Percentiles rank a stretch among this genome's conserved stretches.
Evolutionary conservation across 2,888 invertebrate species (phyloP).

Genomic region (Euzophera pinguis): DNA sequence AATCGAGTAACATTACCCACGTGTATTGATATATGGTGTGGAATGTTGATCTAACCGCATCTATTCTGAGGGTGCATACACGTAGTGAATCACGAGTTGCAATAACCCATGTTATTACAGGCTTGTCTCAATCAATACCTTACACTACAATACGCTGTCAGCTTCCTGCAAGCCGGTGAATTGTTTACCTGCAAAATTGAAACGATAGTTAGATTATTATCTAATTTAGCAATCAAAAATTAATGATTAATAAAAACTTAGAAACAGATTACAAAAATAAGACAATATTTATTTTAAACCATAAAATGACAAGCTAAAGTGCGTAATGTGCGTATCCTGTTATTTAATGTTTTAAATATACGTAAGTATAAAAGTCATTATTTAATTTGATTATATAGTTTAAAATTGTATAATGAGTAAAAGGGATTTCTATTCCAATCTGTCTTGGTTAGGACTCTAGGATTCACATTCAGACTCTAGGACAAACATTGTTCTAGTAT

Average conservation of each 20-base stretch:
- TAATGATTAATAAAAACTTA: not conserved
- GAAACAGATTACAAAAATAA: too few species aligned
- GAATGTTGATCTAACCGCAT: constrained; percentile 20
- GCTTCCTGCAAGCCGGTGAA: constrained; percentile 9
- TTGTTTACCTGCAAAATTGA: constrained; percentile 11
- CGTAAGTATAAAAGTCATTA: too few species aligned
- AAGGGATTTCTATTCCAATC: too few species aligned
- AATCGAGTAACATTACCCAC: not conserved
- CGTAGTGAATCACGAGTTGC: constrained; percentile 21
- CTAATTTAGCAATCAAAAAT: not conserved
- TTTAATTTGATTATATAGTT: too few species aligned
- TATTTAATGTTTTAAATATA: too few species aligned
- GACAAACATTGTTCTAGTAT: too few species aligned
- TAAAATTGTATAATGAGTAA: too few species aligned
- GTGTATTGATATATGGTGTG: not conserved
- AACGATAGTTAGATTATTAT: constrained; percentile 7
- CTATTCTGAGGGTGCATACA: constrained; percentile 15
- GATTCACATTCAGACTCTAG: too few species aligned
- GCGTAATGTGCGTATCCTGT: too few species aligned
- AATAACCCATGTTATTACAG: constrained; percentile 24
- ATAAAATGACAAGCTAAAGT: too few species aligned
- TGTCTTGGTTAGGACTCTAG: too few species aligned
- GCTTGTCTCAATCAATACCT: constrained; percentile 22
- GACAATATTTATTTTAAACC: too few species aligned
- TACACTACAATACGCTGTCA: constrained; percentile 14